Conservation (phyloP, 2,797 vertebrate species). For the Euthynnus affinis region DNA sequence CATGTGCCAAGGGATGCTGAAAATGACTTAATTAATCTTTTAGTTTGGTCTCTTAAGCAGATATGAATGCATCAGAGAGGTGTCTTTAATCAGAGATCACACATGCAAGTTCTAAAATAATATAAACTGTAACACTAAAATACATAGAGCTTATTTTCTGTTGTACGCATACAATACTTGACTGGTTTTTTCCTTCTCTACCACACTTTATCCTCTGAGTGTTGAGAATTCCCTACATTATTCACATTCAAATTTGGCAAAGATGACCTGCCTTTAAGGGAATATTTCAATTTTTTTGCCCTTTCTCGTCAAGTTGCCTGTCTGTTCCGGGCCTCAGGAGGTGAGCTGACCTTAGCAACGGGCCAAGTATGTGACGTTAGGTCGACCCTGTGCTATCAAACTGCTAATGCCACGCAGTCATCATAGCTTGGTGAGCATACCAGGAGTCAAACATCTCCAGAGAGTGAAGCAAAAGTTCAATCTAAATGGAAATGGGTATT, state of each 20-base stretch:
- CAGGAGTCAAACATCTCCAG: constrained; percentile 5
- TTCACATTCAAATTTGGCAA: constrained; percentile 21
- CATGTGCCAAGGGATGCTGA: constrained; percentile 13
- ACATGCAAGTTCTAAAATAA: constrained; percentile 23
- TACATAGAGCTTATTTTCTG: background rate
- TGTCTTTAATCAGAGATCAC: constrained; percentile 40
- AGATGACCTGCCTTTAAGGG: constrained; percentile 31
- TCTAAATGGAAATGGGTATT: constrained; percentile 70
- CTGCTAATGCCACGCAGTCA: constrained; percentile 30
- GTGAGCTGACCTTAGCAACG: constrained; percentile 36
- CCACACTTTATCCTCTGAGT: background rate
- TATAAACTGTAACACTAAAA: constrained; percentile 11
- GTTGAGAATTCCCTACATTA: constrained; percentile 12
- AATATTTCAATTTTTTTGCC: constrained; percentile 42
- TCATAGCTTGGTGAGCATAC: constrained; percentile 25
- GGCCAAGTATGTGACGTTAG: constrained; percentile 36
- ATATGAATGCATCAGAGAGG: constrained; percentile 32
- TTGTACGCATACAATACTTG: background rate
- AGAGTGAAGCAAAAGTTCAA: constrained; percentile 50
- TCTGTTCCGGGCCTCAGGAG: constrained; percentile 45
- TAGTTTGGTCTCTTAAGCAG: constrained; percentile 10
- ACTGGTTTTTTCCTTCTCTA: constrained; percentile 11
- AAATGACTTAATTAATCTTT: constrained; percentile 32
- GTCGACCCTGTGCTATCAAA: constrained; percentile 42
- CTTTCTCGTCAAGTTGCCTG: constrained; percentile 30